Percentiles rank a stretch among this genome's conserved stretches.
Conservation (phyloP, 2,888 invertebrate species). For the Leuctra nigra region DNA sequence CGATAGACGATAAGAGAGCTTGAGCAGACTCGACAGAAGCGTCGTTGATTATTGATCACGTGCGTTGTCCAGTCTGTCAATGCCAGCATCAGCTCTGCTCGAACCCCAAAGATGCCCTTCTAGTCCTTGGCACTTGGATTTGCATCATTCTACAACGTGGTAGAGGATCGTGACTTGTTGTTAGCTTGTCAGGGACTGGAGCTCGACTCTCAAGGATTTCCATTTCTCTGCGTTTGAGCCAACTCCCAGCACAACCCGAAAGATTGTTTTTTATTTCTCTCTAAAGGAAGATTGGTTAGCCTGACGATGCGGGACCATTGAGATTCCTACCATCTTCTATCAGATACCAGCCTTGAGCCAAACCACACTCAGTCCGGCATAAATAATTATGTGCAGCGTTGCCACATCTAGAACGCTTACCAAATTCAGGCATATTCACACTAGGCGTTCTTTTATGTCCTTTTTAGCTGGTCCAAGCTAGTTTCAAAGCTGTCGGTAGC, state of each 20-base stretch:
- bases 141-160: too few relatives aligned
- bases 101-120: too few relatives aligned
- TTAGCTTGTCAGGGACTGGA: too few relatives aligned
- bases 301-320: constrained; percentile 14
- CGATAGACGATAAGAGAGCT: too few relatives aligned
- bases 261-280: not conserved
- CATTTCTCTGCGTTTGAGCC: not conserved
- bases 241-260: not conserved
- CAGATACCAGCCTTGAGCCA: constrained; percentile 14
- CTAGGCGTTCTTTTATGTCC: not conserved
- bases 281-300: not conserved
- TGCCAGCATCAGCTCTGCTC: too few relatives aligned
- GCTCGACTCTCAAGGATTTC: not conserved
- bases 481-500: too few relatives aligned
- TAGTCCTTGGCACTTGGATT: too few relatives aligned
- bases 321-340: constrained; percentile 8
- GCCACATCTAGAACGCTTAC: not conserved
- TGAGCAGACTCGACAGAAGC: too few relatives aligned
- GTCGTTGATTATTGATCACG: too few relatives aligned
- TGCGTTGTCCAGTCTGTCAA: too few relatives aligned
- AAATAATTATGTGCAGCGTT: constrained; percentile 10
- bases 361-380: constrained; percentile 9
- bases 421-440: not conserved
- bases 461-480: too few relatives aligned
- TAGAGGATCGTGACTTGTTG: too few relatives aligned